phyloP scores from a whole-genome alignment of 37 sponge, comb jelly and placozoan genomes.

The Ianthella basta region DNA sequence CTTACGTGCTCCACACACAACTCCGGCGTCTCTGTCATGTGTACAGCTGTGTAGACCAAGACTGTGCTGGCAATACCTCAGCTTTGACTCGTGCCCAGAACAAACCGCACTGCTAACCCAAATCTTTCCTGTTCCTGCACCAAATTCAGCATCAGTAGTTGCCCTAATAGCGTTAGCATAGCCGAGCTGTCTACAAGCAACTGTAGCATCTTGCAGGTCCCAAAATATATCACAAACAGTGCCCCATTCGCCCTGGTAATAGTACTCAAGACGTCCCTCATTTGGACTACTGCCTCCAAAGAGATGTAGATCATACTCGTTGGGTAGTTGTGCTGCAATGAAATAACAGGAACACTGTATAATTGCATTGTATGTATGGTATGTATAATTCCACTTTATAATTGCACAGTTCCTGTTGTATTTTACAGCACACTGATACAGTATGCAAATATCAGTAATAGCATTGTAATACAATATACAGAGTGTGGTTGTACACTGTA shows the following conservation, averaged over 20 bases:
- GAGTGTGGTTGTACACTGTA: no score
- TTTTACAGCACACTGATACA: no score
- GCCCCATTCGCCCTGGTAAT: slow-evolving; percentile 32
- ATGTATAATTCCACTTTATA: no score
- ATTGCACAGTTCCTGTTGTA: no score
- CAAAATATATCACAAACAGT: slow-evolving; percentile 35
- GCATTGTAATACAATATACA: no score
- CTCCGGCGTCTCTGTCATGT: slow-evolving; percentile 11
- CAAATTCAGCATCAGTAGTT: not conserved
- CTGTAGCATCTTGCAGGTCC: slow-evolving; percentile 18
- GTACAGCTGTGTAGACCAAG: not conserved
- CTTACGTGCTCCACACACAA: not conserved
- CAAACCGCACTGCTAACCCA: not conserved
- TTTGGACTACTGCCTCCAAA: not conserved
- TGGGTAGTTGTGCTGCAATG: no score
- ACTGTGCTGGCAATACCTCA: not conserved
- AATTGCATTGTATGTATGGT: no score
- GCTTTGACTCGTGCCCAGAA: not conserved
- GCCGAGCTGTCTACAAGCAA: slow-evolving; percentile 25
- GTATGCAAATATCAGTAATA: no score
- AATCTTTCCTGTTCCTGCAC: slow-evolving; percentile 2
- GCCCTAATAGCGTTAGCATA: not conserved
- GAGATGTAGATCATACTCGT: no score
- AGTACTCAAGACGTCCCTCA: slow-evolving; percentile 18
- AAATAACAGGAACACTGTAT: no score